Evolutionary conservation across 2,888 invertebrate species (phyloP), one percentile per base, ranked within the genome.

Genomic region (Meghimatium bilineatum): DNA sequence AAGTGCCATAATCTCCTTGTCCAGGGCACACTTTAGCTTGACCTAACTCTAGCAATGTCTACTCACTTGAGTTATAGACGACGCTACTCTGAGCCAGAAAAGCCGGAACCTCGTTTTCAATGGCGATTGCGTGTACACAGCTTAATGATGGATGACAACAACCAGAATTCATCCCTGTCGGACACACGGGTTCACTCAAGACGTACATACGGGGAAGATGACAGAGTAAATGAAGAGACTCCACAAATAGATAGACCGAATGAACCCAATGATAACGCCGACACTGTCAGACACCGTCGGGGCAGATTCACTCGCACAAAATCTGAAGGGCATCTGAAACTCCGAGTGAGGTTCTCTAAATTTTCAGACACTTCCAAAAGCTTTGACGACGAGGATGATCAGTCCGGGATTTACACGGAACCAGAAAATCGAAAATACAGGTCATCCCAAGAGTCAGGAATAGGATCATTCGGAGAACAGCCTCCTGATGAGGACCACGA

Each of bases 81-180:
- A 10, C 75, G 80, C 36, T 69, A 52, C 49, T 76, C 80, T 12
- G 76, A 67, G 38, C 84, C 84, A n/a, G 84, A 80, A 29, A 80
- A 83, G 44, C 76, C 80, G 0, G 66, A 84, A 69, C 80, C 84
- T 5, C 49, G 80, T 17, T 84, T 80, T 36, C 79, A 84, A 49
- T 84, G 84, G 84, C 84, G 84, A 1, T 36, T 79, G 69, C 75
- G 84, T 14, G 84, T 84, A n/a, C 80, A 84, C 29, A 80, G 75
- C 36, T 36, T 84, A 29, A 84, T 84, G 84, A 84, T 79, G 79
- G 75, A 74, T 44, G 83, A 83, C 36, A 69, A 32, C 23, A 49
- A 72, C 20, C 29, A 69, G 2, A 5, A 38, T 17, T n/a, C 74
- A n/a, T 2, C 82, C 2, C 63, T 63, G 44, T 17, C 71, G 1